phyloP scores from a whole-genome alignment of 2,888 invertebrate genomes.

The Trileptium ribeirensis region DNA sequence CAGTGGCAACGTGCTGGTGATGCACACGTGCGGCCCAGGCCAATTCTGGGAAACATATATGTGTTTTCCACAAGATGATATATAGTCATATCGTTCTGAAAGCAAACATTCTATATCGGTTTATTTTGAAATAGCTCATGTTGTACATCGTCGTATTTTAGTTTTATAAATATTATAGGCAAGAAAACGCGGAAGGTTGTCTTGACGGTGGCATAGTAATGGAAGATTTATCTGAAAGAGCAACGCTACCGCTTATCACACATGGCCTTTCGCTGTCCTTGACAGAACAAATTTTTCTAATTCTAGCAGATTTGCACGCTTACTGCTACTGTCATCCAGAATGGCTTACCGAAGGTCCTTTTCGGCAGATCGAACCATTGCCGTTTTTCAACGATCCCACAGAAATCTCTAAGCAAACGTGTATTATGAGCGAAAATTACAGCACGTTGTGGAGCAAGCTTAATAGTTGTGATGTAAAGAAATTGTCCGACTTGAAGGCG shows the following conservation, averaged over 20 bases:
- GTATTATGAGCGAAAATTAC: background rate
- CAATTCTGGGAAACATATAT: too few species aligned
- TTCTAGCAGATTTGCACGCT: background rate
- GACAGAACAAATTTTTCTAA: background rate
- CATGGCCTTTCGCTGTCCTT: background rate
- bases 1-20: too few species aligned
- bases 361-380: background rate
- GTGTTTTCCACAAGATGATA: too few species aligned
- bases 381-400: background rate
- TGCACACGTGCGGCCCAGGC: too few species aligned
- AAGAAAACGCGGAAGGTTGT: too few species aligned
- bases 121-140: too few species aligned
- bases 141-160: too few species aligned
- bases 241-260: background rate
- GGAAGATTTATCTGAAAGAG: background rate
- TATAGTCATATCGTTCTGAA: too few species aligned
- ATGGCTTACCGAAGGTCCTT: background rate
- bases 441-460: background rate
- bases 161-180: too few species aligned
- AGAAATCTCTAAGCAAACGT: background rate
- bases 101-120: too few species aligned
- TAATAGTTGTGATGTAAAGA: too few species aligned
- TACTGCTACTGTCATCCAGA: background rate
- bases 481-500: background rate
- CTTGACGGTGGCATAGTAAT: background rate